Evolutionary conservation across 2,113 vertebrate species (phyloP).

Genomic region (Willisornis vidua): DNA sequence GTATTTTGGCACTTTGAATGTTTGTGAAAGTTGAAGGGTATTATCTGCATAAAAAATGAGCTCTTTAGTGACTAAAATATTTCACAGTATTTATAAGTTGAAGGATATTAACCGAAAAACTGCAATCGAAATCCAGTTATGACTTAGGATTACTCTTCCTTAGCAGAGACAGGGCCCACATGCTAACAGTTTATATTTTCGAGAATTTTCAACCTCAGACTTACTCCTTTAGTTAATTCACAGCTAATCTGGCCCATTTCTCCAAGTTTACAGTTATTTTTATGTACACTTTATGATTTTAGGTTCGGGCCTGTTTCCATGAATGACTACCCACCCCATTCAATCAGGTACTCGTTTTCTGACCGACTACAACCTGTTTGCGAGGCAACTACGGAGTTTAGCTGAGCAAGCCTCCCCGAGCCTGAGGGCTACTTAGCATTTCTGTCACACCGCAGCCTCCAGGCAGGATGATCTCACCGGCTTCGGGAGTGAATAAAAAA

Average conservation of each 20-base stretch:
- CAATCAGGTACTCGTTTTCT: not conserved
- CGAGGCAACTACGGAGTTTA: not conserved
- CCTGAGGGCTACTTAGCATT: not conserved
- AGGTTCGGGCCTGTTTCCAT: not conserved
- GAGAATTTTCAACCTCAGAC: not conserved
- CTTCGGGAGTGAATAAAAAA: fast-evolving
- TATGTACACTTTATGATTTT: not conserved
- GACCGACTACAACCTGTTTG: not conserved
- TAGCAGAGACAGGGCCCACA: not conserved
- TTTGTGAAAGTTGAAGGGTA: not conserved
- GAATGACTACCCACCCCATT: not conserved
- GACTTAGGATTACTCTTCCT: not conserved
- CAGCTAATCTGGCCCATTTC: too few species aligned
- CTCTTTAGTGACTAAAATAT: not conserved
- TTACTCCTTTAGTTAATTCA: not conserved
- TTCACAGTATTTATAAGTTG: not conserved
- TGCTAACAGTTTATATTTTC: not conserved
- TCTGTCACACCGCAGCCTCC: conserved; percentile 5
- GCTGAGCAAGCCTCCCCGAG: not conserved
- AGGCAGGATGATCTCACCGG: not conserved
- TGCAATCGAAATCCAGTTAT: not conserved
- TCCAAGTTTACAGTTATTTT: not conserved
- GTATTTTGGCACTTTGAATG: not conserved
- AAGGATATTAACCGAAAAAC: not conserved
- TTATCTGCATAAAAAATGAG: not conserved